These are phyloP conservation scores for Drosophila pseudoananassae DNA, from an alignment of 1,140 invertebrate species.

Conservation along the genomic window DNA sequence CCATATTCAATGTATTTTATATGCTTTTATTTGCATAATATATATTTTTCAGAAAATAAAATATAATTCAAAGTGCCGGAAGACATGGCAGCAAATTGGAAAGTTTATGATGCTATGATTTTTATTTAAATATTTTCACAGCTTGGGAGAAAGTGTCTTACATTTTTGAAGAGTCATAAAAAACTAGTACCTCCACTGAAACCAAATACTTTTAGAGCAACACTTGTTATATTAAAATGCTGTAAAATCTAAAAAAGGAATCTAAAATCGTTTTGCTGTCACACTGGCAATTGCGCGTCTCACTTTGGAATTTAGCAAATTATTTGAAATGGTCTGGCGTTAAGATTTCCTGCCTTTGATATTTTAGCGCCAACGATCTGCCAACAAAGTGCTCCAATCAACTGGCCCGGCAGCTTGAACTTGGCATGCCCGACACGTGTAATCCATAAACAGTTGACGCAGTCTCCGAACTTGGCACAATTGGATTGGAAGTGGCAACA, in stretches of 20 bases:
- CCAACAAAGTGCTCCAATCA: slow-evolving; percentile 9
- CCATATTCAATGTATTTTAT: slow-evolving; percentile 12
- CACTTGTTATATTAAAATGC: background rate
- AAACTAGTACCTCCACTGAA: background rate
- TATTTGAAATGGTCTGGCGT: slow-evolving; percentile 20
- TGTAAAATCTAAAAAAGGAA: background rate
- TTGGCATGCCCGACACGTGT: slow-evolving; percentile 69
- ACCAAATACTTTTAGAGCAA: background rate
- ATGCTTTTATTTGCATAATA: slow-evolving; percentile 1
- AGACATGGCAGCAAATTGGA: slow-evolving; percentile 9
- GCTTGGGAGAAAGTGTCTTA: background rate
- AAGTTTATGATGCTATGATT: slow-evolving; percentile 39
- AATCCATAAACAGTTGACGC: slow-evolving; percentile 69
- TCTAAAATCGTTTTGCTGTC: background rate
- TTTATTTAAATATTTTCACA: background rate
- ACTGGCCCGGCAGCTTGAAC: slow-evolving; percentile 1
- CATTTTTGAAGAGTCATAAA: background rate
- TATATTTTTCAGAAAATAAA: slow-evolving; percentile 4
- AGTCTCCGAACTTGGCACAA: slow-evolving; percentile 19
- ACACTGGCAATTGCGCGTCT: slow-evolving; percentile 15
- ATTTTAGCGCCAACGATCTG: slow-evolving; percentile 39
- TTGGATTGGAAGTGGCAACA: slow-evolving; percentile 2
- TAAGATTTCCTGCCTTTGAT: slow-evolving; percentile 45
- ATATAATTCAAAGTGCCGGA: background rate
- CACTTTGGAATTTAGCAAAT: slow-evolving; percentile 42